A percentile compares a stretch with the other conserved stretches of the same genome.
Conservation (phyloP, 2,888 invertebrate species). For the Phanerotoma sp. region DNA sequence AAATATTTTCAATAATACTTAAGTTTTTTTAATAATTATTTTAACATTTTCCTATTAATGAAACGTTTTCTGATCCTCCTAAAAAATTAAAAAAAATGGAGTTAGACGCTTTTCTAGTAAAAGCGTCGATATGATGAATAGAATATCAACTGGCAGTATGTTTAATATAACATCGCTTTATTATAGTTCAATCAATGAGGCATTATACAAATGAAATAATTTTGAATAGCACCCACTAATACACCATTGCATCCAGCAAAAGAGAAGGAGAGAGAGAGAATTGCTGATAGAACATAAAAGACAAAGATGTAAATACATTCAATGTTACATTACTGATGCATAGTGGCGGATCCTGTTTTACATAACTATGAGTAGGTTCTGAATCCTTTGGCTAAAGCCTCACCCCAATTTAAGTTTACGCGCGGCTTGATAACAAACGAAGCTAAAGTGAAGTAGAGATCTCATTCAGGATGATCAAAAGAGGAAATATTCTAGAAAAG, state of each 20-base stretch:
- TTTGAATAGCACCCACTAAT: conserved; percentile 7
- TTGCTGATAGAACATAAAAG: not conserved
- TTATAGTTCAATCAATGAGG: not conserved
- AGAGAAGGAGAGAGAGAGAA: not conserved
- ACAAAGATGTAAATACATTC: conserved; percentile 6
- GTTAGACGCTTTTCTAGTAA: no score
- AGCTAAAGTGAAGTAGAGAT: not conserved
- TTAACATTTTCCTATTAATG: no score
- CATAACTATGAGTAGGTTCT: conserved; percentile 9
- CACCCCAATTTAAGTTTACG: conserved; percentile 4
- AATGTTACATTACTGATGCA: conserved; percentile 13
- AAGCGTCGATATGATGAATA: no score
- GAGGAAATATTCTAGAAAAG: no score
- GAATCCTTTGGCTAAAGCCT: not conserved
- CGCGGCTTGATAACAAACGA: conserved; percentile 2
- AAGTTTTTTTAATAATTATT: no score
- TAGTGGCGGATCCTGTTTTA: not conserved
- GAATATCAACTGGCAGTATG: no score
- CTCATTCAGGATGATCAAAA: no score
- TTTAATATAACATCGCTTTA: no score
- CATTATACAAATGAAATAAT: conserved; percentile 8
- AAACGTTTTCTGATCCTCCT: no score
- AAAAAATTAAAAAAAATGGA: no score
- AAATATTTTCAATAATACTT: no score
- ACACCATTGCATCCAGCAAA: not conserved